Percentiles rank a stretch among this genome's conserved stretches.
Conservation (phyloP, 2,888 invertebrate species). For the Acronicta alni region DNA sequence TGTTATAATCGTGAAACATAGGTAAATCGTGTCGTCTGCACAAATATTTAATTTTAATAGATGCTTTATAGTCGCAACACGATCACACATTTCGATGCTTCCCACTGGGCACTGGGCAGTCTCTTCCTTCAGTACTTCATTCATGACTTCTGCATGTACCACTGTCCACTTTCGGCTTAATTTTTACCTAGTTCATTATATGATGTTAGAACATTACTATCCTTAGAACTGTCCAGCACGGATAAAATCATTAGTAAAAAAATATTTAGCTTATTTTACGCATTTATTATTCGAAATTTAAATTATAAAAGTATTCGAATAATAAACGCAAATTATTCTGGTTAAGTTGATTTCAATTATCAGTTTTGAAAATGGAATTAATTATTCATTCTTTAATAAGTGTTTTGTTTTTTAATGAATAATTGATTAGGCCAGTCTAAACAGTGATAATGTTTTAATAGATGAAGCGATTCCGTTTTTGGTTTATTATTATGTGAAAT, state of each 20-base stretch:
- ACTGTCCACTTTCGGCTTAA: constrained; percentile 47
- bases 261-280: not conserved
- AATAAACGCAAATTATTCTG: constrained; percentile 6
- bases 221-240: constrained; percentile 18
- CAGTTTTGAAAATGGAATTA: not conserved
- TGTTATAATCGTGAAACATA: not conserved
- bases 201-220: constrained; percentile 22
- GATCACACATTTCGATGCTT: constrained; percentile 83
- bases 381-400: constrained; percentile 16
- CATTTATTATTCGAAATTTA: constrained; percentile 13
- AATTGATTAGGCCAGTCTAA: constrained; percentile 30
- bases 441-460: constrained; percentile 20
- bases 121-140: constrained; percentile 49
- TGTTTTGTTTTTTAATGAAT: constrained; percentile 21
- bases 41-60: constrained; percentile 54
- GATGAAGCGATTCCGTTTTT: constrained; percentile 7
- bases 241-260: constrained; percentile 4
- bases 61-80: constrained; percentile 79
- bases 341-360: constrained; percentile 11
- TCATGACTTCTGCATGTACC: constrained; percentile 61
- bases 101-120: constrained; percentile 61
- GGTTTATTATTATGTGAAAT: constrained; percentile 6
- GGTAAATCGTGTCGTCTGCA: constrained; percentile 39
- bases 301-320: constrained; percentile 11
- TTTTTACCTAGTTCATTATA: constrained; percentile 16